Evolutionary conservation across 30 jellyfish, hydroid and myxozoan genomes (phyloP).

Genomic region (Turritopsis dohrnii): DNA sequence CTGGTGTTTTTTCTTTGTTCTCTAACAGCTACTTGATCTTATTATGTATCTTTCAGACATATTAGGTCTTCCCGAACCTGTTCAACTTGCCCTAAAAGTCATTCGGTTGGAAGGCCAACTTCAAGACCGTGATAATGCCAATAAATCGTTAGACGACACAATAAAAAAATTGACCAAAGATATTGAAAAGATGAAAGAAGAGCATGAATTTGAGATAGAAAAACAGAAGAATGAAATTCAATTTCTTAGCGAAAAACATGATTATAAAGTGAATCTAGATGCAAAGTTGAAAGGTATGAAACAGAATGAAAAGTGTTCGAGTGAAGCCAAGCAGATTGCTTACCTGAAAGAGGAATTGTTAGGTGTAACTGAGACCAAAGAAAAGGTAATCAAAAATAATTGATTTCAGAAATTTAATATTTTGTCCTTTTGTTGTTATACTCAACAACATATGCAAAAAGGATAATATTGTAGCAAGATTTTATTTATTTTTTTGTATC

Average conservation of each 20-base stretch:
- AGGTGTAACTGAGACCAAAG: conserved; percentile 48
- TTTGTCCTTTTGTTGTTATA: too few relatives aligned
- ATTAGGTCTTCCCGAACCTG: conserved; percentile 71
- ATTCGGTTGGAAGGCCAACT: conserved; percentile 52
- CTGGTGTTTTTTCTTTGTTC: neutral
- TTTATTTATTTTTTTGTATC: too few relatives aligned
- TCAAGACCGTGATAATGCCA: conserved; percentile 44
- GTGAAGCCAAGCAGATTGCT: conserved; percentile 34
- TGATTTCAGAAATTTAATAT: too few relatives aligned
- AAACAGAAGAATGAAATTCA: conserved; percentile 52
- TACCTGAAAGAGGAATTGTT: conserved; percentile 53
- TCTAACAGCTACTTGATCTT: neutral
- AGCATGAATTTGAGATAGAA: conserved; percentile 54
- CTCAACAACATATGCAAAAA: too few relatives aligned
- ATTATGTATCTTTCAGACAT: neutral
- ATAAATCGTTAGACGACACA: conserved; percentile 18
- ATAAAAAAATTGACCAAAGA: conserved; percentile 13
- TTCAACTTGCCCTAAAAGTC: conserved; percentile 52
- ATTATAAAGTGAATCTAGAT: conserved; percentile 43
- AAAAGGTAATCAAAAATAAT: conserved; percentile 52
- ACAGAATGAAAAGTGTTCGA: conserved; percentile 18
- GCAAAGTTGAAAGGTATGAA: conserved; percentile 41
- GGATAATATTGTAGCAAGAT: too few relatives aligned
- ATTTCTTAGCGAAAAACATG: conserved; percentile 61
- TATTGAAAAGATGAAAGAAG: conserved; percentile 54